Evolutionary conservation across 2,888 invertebrate species (phyloP), one percentile per base, ranked within the genome.

Genomic region (Ptilodon capucinus): DNA sequence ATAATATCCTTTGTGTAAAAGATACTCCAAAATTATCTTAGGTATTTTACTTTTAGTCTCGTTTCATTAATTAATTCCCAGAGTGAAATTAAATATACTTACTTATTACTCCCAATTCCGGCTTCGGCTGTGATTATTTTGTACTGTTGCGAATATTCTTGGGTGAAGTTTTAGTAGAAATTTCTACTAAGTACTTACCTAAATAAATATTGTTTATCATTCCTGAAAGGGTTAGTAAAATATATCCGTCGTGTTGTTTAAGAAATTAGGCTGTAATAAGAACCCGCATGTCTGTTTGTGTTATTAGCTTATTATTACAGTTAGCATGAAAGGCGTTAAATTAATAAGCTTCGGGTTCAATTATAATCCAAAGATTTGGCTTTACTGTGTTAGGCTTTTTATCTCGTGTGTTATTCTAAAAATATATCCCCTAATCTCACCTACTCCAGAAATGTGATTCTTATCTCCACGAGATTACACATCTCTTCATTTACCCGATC

Each of bases 1-100:
- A 54, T 54, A 56, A 60, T 54, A 63, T 56, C 60, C 56, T 54
- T 60, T 54, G 55, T 54, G 49, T 55, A 51, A 60, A 61, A 57
- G 53, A 59, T 64, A 50, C 54, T 39, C 48, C 46, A 43, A 64
- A 64, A 60, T 64, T 58, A 60, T 53, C 51, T 61, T 66, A 58
- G 48, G 54, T 59, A 52, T 66, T 71, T 65, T 68, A n/a, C 59
- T 64, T 65, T 65, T 51, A 53, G 50, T 54, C 54, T 49, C 45
- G 51, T 60, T 64, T 57, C 41, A 46, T 55, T 68, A 68, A 73
- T 73, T 65, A 64, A 64, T 67, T 73, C 47, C 40, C 47, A 42
- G 48, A 62, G 54, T 60, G 46, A 55, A 68, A 68, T 70, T 57
- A 62, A 63, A 64, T 65, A 57, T 64, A 66, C 54, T 57, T 61